Evolutionary conservation across 2,113 vertebrate species (phyloP).

Genomic region (Ptyas mucosa): DNA sequence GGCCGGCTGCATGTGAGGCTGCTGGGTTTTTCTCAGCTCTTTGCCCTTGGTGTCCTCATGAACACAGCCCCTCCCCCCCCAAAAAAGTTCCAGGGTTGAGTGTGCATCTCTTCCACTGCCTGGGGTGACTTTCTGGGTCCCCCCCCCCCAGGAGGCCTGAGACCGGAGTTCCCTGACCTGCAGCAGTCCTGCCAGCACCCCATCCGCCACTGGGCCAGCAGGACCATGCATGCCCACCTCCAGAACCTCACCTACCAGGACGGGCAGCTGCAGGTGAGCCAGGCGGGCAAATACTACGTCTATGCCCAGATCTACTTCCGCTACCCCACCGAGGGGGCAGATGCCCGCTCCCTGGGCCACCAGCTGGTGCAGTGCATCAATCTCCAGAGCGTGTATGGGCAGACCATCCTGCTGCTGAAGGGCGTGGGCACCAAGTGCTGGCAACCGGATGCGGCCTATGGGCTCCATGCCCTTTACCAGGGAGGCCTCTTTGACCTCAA

Average conservation of each 20-base stretch:
- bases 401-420: constrained; percentile 83
- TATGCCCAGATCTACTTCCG: constrained; percentile 85
- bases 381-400: constrained; percentile 78
- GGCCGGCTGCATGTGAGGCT: not conserved
- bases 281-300: constrained; percentile 84
- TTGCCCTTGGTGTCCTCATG: not conserved
- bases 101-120: not conserved
- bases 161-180: constrained; percentile 57
- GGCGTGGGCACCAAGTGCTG: constrained; percentile 87
- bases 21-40: not conserved
- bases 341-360: constrained; percentile 67
- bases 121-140: not conserved
- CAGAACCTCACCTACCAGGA: constrained; percentile 83
- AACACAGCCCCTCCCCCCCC: not conserved
- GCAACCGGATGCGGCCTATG: constrained; percentile 80
- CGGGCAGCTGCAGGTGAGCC: constrained; percentile 77
- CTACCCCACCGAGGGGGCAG: constrained; percentile 63
- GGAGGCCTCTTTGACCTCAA: constrained; percentile 83
- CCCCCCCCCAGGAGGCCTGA: constrained; percentile 13
- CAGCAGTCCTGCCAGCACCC: constrained; percentile 84
- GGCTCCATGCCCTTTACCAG: constrained; percentile 85
- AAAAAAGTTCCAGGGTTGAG: not conserved
- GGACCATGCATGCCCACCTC: constrained; percentile 77
- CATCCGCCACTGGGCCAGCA: constrained; percentile 75
- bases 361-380: constrained; percentile 86